Conservation (phyloP, 2,797 vertebrate species). For the Simalia tracyae region DNA sequence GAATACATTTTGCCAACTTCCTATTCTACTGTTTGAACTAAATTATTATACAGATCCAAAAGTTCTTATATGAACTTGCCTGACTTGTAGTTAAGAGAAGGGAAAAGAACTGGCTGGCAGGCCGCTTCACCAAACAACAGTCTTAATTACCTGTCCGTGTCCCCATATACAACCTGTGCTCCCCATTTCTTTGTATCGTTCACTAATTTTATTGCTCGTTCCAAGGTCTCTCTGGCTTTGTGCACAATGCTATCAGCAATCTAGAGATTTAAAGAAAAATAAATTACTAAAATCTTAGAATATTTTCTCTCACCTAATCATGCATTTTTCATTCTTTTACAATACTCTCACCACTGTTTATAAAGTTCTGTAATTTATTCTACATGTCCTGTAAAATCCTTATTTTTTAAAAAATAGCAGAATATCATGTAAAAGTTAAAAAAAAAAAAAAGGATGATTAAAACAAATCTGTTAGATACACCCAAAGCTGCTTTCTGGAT, state of each 20-base stretch:
- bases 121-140: neutral
- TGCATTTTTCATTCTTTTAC: neutral
- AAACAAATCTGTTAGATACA: neutral
- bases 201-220: conserved; percentile 94
- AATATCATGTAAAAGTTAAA: neutral
- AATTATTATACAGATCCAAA: neutral
- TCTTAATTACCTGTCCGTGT: conserved; percentile 88
- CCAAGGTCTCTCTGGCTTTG: conserved; percentile 97
- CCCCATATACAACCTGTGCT: conserved; percentile 92
- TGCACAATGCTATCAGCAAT: conserved; percentile 96
- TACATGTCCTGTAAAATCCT: neutral
- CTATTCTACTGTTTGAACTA: neutral
- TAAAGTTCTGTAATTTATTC: neutral
- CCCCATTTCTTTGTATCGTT: conserved; percentile 98
- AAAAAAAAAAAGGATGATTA: neutral
- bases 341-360: neutral
- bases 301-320: neutral
- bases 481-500: neutral
- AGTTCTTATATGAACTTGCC: neutral
- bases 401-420: neutral
- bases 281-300: neutral
- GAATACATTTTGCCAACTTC: neutral
- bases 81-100: neutral
- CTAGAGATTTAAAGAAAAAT: conserved; percentile 70
- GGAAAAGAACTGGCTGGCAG: neutral